Conservation (phyloP, 2,113 vertebrate species). For the Potamarius usumacintae region DNA sequence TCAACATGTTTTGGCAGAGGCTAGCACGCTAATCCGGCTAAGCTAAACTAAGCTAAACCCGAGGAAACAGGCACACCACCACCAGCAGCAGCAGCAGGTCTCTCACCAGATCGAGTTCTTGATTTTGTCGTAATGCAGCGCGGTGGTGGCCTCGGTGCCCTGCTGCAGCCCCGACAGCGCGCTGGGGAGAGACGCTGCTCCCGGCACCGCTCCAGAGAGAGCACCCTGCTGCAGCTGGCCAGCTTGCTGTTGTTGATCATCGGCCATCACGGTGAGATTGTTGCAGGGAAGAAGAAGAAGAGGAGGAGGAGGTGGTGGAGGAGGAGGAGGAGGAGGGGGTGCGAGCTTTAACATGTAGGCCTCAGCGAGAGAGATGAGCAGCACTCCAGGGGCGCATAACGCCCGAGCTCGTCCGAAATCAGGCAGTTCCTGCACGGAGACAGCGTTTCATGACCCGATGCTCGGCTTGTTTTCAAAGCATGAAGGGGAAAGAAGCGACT, state of each 20-base stretch:
- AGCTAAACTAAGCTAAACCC: slow-evolving; percentile 11
- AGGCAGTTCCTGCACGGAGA: slow-evolving; percentile 59
- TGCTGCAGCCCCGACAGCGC: slow-evolving; percentile 87
- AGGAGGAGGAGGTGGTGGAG: slow-evolving; percentile 64
- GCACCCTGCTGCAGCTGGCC: slow-evolving; percentile 74
- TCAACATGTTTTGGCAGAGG: slow-evolving; percentile 40
- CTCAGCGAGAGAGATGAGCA: slow-evolving; percentile 69
- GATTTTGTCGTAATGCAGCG: slow-evolving; percentile 92
- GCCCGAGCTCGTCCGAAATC: slow-evolving; percentile 68
- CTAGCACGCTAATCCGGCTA: slow-evolving; percentile 24
- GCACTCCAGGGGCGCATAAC: slow-evolving; percentile 75
- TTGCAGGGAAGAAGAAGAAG: slow-evolving; percentile 70
- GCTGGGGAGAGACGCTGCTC: slow-evolving; percentile 80
- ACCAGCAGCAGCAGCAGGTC: no score
- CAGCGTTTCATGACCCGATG: slow-evolving; percentile 62
- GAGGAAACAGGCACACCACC: neutral
- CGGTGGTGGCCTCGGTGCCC: slow-evolving; percentile 86
- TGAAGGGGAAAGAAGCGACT: slow-evolving; percentile 62
- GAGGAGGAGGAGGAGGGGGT: slow-evolving; percentile 51
- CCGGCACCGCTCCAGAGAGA: slow-evolving; percentile 70
- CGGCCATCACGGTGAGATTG: slow-evolving; percentile 80
- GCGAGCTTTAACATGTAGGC: slow-evolving; percentile 81
- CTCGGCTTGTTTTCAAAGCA: slow-evolving; percentile 45
- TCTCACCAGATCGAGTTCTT: slow-evolving; percentile 94
- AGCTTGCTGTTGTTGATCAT: slow-evolving; percentile 84